A percentile compares a stretch with the other conserved stretches of the same genome.
Evolutionary conservation across 1,140 invertebrate species (phyloP).

Genomic region (Batillaria attramentaria): DNA sequence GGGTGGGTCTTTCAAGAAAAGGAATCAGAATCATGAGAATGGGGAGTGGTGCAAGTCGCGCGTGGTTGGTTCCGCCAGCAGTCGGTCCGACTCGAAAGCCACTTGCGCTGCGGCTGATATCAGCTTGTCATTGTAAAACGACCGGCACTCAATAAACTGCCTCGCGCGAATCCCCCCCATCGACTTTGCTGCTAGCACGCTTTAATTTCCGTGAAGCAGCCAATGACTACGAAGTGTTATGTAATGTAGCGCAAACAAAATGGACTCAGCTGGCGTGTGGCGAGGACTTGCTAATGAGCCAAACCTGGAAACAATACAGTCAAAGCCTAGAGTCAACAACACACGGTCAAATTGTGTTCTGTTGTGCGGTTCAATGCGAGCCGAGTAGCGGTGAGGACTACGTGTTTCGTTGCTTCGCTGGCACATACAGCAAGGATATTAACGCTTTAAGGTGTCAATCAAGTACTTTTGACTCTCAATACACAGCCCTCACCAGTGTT

Average conservation of each 20-base stretch:
- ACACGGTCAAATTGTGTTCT: not conserved
- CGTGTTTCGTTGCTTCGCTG: not conserved
- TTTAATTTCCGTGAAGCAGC: conserved; percentile 34
- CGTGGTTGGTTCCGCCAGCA: conserved; percentile 34
- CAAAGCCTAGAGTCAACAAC: conserved; percentile 11
- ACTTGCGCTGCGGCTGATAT: conserved; percentile 32
- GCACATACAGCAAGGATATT: conserved; percentile 1
- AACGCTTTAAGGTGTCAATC: not conserved
- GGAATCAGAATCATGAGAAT: not conserved
- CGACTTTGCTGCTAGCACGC: conserved; percentile 8
- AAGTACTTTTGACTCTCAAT: not conserved
- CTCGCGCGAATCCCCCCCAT: conserved; percentile 7
- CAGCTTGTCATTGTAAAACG: conserved; percentile 19
- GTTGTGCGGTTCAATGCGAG: not conserved
- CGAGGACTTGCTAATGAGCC: conserved; percentile 31
- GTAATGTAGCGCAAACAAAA: conserved; percentile 29
- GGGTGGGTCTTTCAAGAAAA: conserved; percentile 7
- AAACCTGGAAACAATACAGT: conserved; percentile 26
- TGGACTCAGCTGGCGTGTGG: conserved; percentile 17
- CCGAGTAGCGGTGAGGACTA: not conserved
- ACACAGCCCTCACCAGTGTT: not conserved
- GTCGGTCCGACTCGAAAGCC: conserved; percentile 35
- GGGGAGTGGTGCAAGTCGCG: conserved; percentile 34
- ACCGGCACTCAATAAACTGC: conserved; percentile 24
- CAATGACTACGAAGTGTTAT: conserved; percentile 31